Base-by-base conservation (phyloP, 2,797 vertebrate genomes). In the Eulemur albifrons region DNA sequence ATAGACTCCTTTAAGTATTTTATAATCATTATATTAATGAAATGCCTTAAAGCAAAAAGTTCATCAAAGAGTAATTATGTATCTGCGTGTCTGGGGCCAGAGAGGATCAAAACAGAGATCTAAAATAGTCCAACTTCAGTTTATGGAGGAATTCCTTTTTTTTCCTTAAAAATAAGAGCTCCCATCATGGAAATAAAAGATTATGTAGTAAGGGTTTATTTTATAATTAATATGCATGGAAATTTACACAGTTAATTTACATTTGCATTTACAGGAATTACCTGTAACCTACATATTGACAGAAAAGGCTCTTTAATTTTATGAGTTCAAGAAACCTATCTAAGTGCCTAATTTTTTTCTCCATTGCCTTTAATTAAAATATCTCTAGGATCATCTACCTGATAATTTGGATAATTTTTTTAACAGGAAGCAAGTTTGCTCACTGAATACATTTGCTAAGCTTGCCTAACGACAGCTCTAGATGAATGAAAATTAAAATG, bases 321-420 rank as follows among this genome's bases (percentile, higher is more conserved):
- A 97, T 92, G 95, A 97, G 76, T 83, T 73, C 65, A 96, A 96
- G 83, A 97, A 97, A 85, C 30, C 27, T 90, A 95, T 90, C 76
- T 96, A 96, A 97, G 77, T 96, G 59, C 54, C 93, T 97, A 88
- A 91, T 96, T 96, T 97, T 97, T 97, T 97, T 96, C 96, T 96
- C 89, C 94, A 97, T 96, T 97, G 94, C 91, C 67, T 98, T 97
- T 97, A 96, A 97, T 98, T 97, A 97, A 97, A 97, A 96, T 97
- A 97, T 95, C 87, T 95, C 82, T 87, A 95, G 95, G 86, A 97
- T 97, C 95, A 97, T 95, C 94, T 97, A 97, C 92, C 96, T 97
- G 91, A 96, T 95, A 97, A 97, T 96, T 96, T 96, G 80, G 79
- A 95, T 92, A 90, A 92, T 89, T 93, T 95, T 95, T 97, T 87